Base-by-base conservation (phyloP, 2,113 vertebrate species). In the Tinamus guttatus region DNA sequence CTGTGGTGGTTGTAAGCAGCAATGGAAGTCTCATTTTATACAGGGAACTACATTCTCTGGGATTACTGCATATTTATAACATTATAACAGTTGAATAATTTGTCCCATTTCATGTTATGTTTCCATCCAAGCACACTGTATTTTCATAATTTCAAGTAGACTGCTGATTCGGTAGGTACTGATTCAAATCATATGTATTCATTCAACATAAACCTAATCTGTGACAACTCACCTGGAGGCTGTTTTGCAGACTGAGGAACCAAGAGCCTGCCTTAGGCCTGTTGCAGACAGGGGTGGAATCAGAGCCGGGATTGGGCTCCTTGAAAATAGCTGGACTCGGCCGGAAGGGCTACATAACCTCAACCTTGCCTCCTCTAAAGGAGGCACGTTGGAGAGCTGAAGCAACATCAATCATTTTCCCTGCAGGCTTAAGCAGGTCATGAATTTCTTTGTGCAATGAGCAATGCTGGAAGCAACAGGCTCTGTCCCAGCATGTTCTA, bases 281-380 rank as follows among this genome's bases (percentile, higher is more conserved):
- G 20, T 49, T 77, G 17, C 32, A 77, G 73, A 54, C 40, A 5
- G 34, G 4, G 20, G 28, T 89, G 84, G 78, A 69, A 88, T 25
- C 75, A 77, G 52, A 76, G 70, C 85, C 95, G 90, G 3, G 4
- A 30, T 36, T 86, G 81, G 24, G 70, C 59, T 94, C 38, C 19
- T 59, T 91, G 45, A 65, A 47, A 95, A 90, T 82, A 84, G 45
- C 80, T 92, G 80, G 74, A 83, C 89, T 93, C 71, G 38, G 70
- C 74, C n/a, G 88, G 82, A 78, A 83, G 11, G 11, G 49, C 94
- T 95, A 90, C 11, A 58, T 94, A 96, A 96, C 64, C 65, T 78
- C 86, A 88, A 68, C 91, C 75, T 71, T 47, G 25, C 59, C 68
- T 93, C 62, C 62, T 81, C 70, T 80, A 12, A 75, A 79, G 5